Conservation (phyloP, 2,888 invertebrate genomes). For the Philhelius pedissequus region DNA sequence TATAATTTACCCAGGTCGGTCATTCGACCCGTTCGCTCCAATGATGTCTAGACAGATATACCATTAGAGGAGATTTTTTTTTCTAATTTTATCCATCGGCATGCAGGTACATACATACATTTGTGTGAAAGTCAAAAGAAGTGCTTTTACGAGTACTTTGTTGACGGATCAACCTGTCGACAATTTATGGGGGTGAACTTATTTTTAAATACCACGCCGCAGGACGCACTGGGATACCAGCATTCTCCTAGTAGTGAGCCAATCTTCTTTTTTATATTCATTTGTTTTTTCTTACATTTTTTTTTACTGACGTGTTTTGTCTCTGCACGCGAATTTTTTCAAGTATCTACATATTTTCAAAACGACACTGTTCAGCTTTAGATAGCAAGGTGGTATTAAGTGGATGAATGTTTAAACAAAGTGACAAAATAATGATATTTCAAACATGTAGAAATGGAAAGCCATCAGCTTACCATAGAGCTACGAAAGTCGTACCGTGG, state of each 20-base stretch:
- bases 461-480: too few species aligned
- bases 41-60: background rate
- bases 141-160: background rate
- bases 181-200: background rate
- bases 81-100: background rate
- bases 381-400: background rate
- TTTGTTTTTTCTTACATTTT: background rate
- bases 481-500: too few species aligned
- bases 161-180: conserved; percentile 21
- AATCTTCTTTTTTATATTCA: background rate
- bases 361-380: too few species aligned
- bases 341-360: background rate
- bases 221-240: background rate
- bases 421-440: background rate
- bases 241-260: background rate
- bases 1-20: background rate
- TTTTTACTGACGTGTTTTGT: background rate
- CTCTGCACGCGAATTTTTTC: background rate
- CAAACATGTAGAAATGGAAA: too few species aligned
- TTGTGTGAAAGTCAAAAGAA: background rate
- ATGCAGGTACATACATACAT: background rate
- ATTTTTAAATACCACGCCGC: background rate
- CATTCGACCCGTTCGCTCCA: background rate
- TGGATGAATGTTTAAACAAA: background rate
- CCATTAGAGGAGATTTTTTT: background rate